Evolutionary conservation across 1,140 invertebrate species (phyloP).

Genomic region (Leptinotarsa lineolata): DNA sequence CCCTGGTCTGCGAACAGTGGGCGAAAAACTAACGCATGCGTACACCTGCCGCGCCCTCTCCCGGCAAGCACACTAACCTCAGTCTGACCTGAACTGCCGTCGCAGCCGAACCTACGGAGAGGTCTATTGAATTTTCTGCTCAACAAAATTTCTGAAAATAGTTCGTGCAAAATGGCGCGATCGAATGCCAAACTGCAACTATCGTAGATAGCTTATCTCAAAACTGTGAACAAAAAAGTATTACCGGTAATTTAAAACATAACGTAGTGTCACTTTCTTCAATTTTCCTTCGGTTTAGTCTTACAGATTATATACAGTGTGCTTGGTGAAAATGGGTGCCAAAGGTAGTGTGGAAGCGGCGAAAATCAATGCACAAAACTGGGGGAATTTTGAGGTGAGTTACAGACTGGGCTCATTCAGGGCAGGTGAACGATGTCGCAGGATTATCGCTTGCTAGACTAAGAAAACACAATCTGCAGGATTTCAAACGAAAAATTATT

Average conservation of each 20-base stretch:
- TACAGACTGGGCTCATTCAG: neutral
- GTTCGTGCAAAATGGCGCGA: conserved; percentile 7
- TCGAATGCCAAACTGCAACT: conserved; percentile 20
- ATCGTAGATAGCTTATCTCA: conserved; percentile 16
- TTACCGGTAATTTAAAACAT: conserved; percentile 21
- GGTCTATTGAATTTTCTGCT: conserved; percentile 26
- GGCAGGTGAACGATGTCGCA: neutral
- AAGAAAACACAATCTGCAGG: neutral
- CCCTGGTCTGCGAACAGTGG: conserved; percentile 29
- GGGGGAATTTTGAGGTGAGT: conserved; percentile 73
- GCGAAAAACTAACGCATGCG: conserved; percentile 34
- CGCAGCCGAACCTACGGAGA: conserved; percentile 21
- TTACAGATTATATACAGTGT: conserved; percentile 28
- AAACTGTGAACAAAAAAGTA: conserved; percentile 18
- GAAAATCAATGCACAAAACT: conserved; percentile 74
- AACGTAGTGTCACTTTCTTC: conserved; percentile 34
- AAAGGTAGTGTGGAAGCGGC: conserved; percentile 74
- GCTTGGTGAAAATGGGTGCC: conserved; percentile 62
- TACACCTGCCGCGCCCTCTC: conserved; percentile 44
- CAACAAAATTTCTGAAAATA: conserved; percentile 13
- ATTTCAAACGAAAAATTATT: neutral
- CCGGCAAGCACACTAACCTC: conserved; percentile 44
- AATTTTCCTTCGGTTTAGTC: conserved; percentile 20
- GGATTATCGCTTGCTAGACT: neutral
- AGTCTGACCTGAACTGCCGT: conserved; percentile 51